phyloP scores from a whole-genome alignment of 2,113 vertebrate genomes.

The Columbina picui region DNA sequence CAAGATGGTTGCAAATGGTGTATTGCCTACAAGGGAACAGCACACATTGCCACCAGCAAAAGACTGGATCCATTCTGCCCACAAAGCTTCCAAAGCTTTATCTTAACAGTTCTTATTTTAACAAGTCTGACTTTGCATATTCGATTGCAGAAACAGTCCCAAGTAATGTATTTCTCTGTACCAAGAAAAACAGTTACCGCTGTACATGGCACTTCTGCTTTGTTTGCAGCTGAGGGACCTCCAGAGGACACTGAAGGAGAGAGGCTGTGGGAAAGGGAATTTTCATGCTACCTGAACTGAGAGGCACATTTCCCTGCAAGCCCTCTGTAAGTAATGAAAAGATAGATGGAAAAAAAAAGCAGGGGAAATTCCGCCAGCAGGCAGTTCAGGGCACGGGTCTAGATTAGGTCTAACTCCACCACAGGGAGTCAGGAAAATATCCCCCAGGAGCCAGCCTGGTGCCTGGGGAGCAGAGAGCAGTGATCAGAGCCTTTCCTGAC shows the following conservation, averaged over 20 bases:
- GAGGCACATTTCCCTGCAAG: not conserved
- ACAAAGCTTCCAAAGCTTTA: not conserved
- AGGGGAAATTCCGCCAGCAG: not conserved
- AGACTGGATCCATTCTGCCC: not conserved
- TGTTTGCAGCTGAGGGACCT: not conserved
- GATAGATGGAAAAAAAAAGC: not conserved
- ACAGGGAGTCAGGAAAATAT: not conserved
- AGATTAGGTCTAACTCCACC: not conserved
- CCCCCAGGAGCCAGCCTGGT: not conserved
- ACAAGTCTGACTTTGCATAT: not conserved
- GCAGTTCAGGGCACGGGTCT: not conserved
- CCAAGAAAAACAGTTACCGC: not conserved
- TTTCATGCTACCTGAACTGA: not conserved
- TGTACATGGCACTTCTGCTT: not conserved
- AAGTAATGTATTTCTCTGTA: not conserved
- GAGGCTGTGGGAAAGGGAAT: not conserved
- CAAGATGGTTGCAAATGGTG: not conserved
- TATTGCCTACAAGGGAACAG: not conserved
- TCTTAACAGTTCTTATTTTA: not conserved
- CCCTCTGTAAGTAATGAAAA: not conserved
- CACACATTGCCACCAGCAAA: fast-evolving
- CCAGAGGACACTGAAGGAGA: not conserved
- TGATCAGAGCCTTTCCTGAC: not conserved
- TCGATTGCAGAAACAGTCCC: not conserved
- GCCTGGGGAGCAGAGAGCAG: not conserved